phyloP scores from a whole-genome alignment of 1,140 invertebrate genomes.

The Meloidogyne chitwoodi region DNA sequence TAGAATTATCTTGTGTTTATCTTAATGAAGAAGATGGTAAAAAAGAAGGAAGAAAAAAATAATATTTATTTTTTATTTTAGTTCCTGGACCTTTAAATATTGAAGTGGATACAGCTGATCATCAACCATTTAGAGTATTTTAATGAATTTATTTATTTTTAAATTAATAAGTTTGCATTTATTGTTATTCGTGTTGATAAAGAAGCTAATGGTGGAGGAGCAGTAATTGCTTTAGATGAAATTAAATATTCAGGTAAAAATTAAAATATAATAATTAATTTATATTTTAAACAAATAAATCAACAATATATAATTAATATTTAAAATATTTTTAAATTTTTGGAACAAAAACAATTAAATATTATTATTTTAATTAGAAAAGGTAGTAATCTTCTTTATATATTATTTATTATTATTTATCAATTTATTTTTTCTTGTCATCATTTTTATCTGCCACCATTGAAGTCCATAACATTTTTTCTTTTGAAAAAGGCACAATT shows the following conservation, averaged over 20 bases:
- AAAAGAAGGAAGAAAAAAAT: background rate
- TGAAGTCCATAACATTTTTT: background rate
- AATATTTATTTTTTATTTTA: background rate
- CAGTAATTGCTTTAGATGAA: slow-evolving; percentile 40
- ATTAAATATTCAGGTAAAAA: slow-evolving; percentile 36
- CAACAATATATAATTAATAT: no score
- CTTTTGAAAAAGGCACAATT: background rate
- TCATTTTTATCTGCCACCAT: background rate
- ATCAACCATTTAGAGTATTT: slow-evolving; percentile 39
- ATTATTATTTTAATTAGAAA: background rate
- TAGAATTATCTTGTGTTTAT: slow-evolving; percentile 38
- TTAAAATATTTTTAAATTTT: background rate
- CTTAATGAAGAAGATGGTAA: slow-evolving; percentile 31
- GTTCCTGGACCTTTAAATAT: slow-evolving; percentile 35
- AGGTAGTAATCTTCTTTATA: no score
- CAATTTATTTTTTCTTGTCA: background rate
- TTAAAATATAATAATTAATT: no score
- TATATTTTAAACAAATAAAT: background rate
- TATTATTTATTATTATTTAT: no score
- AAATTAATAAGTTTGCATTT: slow-evolving; percentile 31
- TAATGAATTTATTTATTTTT: slow-evolving; percentile 6
- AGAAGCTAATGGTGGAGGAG: slow-evolving; percentile 7
- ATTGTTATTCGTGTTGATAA: slow-evolving; percentile 36
- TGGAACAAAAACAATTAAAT: background rate
- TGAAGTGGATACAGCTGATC: slow-evolving; percentile 40